phyloP scores from a whole-genome alignment of 2,113 vertebrate species.

The Scytalopus superciliaris region DNA sequence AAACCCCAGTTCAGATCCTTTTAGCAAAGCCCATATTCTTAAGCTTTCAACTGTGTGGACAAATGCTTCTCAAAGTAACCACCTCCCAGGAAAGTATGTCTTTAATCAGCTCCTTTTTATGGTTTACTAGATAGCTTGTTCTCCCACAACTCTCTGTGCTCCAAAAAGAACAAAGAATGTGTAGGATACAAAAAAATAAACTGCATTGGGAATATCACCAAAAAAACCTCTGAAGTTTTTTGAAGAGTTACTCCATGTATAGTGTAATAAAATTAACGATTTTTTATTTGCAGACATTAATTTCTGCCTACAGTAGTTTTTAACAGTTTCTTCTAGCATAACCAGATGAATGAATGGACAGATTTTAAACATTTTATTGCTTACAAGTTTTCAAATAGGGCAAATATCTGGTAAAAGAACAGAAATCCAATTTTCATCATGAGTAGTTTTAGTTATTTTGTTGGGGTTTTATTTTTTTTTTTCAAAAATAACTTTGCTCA shows the following conservation, averaged over 20 bases:
- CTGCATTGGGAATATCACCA: background rate
- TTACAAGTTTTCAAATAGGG: background rate
- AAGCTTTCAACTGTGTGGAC: background rate
- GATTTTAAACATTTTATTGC: slow-evolving; percentile 51
- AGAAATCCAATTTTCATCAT: background rate
- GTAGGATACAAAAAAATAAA: background rate
- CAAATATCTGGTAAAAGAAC: background rate
- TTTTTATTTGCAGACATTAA: background rate
- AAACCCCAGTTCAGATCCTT: background rate
- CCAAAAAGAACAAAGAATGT: background rate
- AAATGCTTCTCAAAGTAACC: background rate
- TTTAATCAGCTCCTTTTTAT: background rate
- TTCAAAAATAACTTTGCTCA: background rate
- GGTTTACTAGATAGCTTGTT: background rate
- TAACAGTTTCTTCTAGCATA: background rate
- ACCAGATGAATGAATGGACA: slow-evolving; percentile 29
- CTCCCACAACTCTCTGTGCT: background rate
- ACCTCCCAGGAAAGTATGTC: background rate
- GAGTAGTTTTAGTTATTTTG: background rate
- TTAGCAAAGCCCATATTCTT: background rate
- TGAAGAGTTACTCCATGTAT: background rate
- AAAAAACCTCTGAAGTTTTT: background rate
- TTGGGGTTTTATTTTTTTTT: background rate
- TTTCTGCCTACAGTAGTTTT: background rate
- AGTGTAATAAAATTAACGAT: background rate